phyloP scores from a whole-genome alignment of 2,888 invertebrate genomes.

The Spilosoma lubricipeda region DNA sequence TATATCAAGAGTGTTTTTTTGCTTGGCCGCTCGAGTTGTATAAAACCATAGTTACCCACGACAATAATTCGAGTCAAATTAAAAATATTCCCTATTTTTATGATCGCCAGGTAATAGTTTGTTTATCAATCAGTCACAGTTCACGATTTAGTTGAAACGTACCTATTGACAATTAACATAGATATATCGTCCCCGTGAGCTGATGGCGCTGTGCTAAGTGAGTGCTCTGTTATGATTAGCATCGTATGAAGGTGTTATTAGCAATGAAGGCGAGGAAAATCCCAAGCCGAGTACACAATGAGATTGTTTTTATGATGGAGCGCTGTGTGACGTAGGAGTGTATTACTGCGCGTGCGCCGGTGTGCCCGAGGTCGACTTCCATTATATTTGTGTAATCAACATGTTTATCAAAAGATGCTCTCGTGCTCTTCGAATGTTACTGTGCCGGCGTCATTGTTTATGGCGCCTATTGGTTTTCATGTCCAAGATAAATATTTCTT shows the following conservation, averaged over 20 bases:
- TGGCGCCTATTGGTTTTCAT: background rate
- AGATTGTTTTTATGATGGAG: slow-evolving; percentile 15
- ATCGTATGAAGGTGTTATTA: slow-evolving; percentile 20
- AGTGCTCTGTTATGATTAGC: slow-evolving; percentile 15
- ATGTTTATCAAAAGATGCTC: background rate
- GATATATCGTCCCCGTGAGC: background rate
- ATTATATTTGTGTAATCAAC: slow-evolving; percentile 3
- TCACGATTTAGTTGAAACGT: background rate
- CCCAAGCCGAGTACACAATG: slow-evolving; percentile 17
- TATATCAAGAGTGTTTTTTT: too few relatives aligned
- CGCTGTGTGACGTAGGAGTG: background rate
- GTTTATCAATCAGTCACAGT: background rate
- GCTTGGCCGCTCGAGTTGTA: too few relatives aligned
- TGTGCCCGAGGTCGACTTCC: background rate
- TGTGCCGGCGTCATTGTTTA: background rate
- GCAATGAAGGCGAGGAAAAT: slow-evolving; percentile 21
- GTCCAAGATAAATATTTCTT: background rate
- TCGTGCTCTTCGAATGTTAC: slow-evolving; percentile 1
- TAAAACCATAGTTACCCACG: background rate
- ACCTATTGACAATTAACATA: background rate
- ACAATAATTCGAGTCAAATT: background rate
- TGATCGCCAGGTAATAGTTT: background rate
- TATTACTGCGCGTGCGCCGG: background rate
- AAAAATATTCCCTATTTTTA: background rate
- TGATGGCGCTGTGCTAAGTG: slow-evolving; percentile 10